Evolutionary conservation across 2,113 vertebrate species (phyloP).

Genomic region (Stegostoma tigrinum): DNA sequence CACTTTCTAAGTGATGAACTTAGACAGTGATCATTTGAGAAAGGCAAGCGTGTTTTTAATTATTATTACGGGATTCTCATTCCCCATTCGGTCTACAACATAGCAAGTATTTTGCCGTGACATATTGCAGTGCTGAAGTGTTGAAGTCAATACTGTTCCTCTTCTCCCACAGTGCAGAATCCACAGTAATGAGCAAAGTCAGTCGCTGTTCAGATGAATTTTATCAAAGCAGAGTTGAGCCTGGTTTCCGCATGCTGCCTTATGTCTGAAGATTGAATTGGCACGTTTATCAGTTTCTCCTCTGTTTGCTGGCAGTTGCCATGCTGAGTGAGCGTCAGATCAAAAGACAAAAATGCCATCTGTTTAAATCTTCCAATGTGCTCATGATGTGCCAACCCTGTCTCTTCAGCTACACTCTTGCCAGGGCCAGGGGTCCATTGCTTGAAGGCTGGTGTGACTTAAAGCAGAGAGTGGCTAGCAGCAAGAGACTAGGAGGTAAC

Average conservation of each 20-base stretch:
- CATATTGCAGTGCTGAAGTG: slow-evolving; percentile 5
- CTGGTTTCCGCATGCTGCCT: slow-evolving; percentile 8
- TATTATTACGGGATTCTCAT: background rate
- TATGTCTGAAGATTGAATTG: slow-evolving; percentile 15
- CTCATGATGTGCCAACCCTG: background rate
- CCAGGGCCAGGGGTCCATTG: background rate
- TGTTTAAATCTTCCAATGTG: background rate
- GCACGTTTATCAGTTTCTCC: background rate
- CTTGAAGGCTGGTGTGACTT: background rate
- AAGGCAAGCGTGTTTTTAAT: background rate
- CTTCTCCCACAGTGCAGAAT: background rate
- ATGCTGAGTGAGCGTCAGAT: background rate
- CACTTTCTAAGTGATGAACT: background rate
- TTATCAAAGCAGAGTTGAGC: background rate
- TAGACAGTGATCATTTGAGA: background rate
- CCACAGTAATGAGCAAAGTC: background rate
- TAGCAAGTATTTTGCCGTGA: background rate
- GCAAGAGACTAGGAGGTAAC: background rate
- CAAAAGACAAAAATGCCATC: background rate
- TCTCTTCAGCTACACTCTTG: background rate
- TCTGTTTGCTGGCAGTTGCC: slow-evolving; percentile 4
- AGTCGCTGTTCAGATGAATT: background rate
- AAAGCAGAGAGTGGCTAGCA: background rate
- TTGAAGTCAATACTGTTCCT: background rate
- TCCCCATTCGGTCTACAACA: background rate